A percentile compares a stretch with the other conserved stretches of the same genome.
phyloP scores from a whole-genome alignment of 2,888 invertebrate species.

The Epinotia ramella region DNA sequence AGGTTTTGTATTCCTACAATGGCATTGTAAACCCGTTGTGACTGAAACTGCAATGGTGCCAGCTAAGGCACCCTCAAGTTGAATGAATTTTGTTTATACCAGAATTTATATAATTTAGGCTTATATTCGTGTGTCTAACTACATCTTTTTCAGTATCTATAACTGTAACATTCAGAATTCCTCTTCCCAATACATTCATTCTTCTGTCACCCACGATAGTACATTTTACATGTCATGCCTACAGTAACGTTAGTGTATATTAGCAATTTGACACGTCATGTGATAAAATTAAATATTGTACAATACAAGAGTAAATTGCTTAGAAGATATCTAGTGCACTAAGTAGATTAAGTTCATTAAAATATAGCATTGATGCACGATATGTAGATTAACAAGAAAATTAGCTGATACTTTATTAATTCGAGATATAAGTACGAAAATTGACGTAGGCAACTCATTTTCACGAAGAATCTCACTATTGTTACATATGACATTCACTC shows the following conservation, averaged over 20 bases:
- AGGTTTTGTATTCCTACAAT: no score
- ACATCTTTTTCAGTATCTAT: constrained; percentile 57
- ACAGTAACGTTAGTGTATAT: constrained; percentile 37
- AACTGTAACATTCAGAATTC: constrained; percentile 54
- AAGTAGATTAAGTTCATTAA: constrained; percentile 62
- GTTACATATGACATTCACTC: constrained; percentile 59
- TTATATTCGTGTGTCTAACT: constrained; percentile 31
- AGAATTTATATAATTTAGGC: constrained; percentile 47
- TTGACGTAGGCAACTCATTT: constrained; percentile 56
- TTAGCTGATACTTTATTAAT: constrained; percentile 45
- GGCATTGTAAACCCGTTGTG: no score
- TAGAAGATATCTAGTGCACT: constrained; percentile 65
- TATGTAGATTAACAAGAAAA: constrained; percentile 51
- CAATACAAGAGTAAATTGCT: constrained; percentile 34
- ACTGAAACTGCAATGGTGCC: no score
- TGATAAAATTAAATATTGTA: constrained; percentile 40
- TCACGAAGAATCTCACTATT: constrained; percentile 58
- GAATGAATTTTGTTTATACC: background rate
- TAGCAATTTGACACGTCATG: constrained; percentile 53
- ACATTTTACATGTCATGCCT: constrained; percentile 58
- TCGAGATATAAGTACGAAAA: constrained; percentile 20
- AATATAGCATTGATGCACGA: constrained; percentile 64
- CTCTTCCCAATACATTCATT: constrained; percentile 63
- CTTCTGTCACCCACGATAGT: constrained; percentile 47
- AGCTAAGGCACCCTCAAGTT: no score